Conservation (phyloP, 1,140 invertebrate genomes). For the Temnothorax curvispinosus region DNA sequence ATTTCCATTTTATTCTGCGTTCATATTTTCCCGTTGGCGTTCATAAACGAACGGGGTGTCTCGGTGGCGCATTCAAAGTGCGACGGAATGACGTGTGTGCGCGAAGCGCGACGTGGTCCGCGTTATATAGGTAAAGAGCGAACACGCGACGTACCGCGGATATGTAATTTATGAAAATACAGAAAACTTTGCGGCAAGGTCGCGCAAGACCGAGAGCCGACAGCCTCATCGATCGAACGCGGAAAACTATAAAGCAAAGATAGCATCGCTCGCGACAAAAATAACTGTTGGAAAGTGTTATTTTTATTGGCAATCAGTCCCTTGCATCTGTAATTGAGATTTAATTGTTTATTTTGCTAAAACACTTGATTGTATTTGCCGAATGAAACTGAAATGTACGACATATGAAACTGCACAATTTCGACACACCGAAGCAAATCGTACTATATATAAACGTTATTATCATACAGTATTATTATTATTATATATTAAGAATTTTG, state of each 20-base stretch:
- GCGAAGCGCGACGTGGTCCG: slow-evolving; percentile 20
- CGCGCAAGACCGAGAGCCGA: neutral
- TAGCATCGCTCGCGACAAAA: slow-evolving; percentile 21
- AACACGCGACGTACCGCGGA: slow-evolving; percentile 27
- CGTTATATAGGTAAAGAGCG: slow-evolving; percentile 25
- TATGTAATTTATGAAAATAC: slow-evolving; percentile 49
- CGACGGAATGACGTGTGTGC: slow-evolving; percentile 19
- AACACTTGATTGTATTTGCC: neutral
- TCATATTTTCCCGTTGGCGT: neutral
- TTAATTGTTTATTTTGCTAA: neutral
- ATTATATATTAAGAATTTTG: slow-evolving; percentile 18
- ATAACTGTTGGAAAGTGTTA: slow-evolving; percentile 32
- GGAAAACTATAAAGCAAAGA: slow-evolving; percentile 38
- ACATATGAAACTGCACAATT: neutral
- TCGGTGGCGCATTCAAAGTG: slow-evolving; percentile 28
- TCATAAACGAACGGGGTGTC: slow-evolving; percentile 14
- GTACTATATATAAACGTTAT: neutral
- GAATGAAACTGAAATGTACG: neutral
- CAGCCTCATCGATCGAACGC: slow-evolving; percentile 26
- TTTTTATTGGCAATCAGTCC: slow-evolving; percentile 20
- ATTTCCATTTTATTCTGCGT: slow-evolving; percentile 19
- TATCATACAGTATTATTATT: slow-evolving; percentile 2
- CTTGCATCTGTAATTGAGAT: neutral
- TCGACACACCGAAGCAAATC: neutral
- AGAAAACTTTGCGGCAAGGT: slow-evolving; percentile 33